Conservation (phyloP, 2,113 vertebrate species). For the Caretta caretta region DNA sequence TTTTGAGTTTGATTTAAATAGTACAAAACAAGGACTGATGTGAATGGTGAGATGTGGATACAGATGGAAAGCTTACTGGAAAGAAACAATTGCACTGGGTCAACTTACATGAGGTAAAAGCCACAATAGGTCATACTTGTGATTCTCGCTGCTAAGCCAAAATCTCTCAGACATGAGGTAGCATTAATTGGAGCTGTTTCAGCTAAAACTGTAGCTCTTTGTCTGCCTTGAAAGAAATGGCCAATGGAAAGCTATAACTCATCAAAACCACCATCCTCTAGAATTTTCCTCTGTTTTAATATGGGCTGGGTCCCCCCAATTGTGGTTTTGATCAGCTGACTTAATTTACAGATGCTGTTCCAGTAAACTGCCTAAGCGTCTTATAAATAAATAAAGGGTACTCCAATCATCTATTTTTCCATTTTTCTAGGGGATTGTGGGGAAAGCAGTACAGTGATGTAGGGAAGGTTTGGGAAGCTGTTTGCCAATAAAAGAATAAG, state of each 20-base stretch:
- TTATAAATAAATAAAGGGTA: slow-evolving; percentile 20
- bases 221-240: slow-evolving; percentile 51
- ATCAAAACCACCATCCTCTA: slow-evolving; percentile 10
- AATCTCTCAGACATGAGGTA: slow-evolving; percentile 57
- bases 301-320: not conserved
- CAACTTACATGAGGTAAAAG: slow-evolving; percentile 60
- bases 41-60: not conserved
- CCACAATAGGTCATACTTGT: slow-evolving; percentile 32
- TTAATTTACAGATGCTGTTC: slow-evolving; percentile 33
- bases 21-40: slow-evolving; percentile 8
- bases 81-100: slow-evolving; percentile 52
- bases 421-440: not conserved
- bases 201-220: slow-evolving; percentile 61
- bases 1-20: slow-evolving; percentile 38
- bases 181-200: slow-evolving; percentile 54
- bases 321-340: slow-evolving; percentile 4
- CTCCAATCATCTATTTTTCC: not conserved
- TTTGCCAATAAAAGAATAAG: not conserved
- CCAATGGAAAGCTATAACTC: slow-evolving; percentile 32
- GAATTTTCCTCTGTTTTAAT: slow-evolving; percentile 25
- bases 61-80: slow-evolving; percentile 45
- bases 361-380: slow-evolving; percentile 5
- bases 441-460: not conserved
- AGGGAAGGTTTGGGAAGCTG: not conserved
- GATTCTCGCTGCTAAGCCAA: slow-evolving; percentile 57